Base-by-base conservation (phyloP, 2,888 invertebrate species). In the Mesodorylaimus sp. region DNA sequence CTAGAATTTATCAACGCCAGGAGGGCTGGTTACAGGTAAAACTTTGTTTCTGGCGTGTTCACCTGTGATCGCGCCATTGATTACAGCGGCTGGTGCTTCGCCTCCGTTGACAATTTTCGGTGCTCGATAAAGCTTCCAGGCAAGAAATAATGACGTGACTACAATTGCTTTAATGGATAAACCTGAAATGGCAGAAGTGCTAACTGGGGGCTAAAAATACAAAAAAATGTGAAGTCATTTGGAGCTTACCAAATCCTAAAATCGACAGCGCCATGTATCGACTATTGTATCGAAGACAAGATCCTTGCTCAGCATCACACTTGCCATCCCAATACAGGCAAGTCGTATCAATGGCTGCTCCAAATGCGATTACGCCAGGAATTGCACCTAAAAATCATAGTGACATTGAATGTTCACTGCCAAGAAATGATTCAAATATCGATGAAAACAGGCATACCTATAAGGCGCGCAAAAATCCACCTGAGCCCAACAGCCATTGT, bases 401-500 rank as follows among this genome's bases (percentile, higher is more conserved):
- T 45, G 24, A 21, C 7, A 10, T 32, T 32, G 32, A 32, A 32
- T 32, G 7, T 10, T 32, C 32, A 32, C 16, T 32, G 7, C 16
- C 32, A 16, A 32, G 16, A 32, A 10, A 32, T 16, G 32, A 10
- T 32, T 32, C 16, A 7, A n/a, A n/a, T n/a, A n/a, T n/a, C n/a
- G n/a, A n/a, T n/a, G n/a, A n/a, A 10, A 7, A 32, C 7, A 32
- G 16, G 32, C 32, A 45, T 39, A 61, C 61, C 60, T 21, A 63
- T 53, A 2, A 64, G 48, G 5, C 63, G 55, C 16, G 62, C 54
- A 51, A 64, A 61, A 0, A 62, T 62, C 63, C 64, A 64, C 50
- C 60, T 58, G 47, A 64, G 55, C 16, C 64, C 62, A 37, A 64
- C 57, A 23, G 60, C 62, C 10, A 64, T 53, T 2, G 63, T 63